Evolutionary conservation across 2,888 invertebrate species (phyloP).

Genomic region (Diarsia rubi): DNA sequence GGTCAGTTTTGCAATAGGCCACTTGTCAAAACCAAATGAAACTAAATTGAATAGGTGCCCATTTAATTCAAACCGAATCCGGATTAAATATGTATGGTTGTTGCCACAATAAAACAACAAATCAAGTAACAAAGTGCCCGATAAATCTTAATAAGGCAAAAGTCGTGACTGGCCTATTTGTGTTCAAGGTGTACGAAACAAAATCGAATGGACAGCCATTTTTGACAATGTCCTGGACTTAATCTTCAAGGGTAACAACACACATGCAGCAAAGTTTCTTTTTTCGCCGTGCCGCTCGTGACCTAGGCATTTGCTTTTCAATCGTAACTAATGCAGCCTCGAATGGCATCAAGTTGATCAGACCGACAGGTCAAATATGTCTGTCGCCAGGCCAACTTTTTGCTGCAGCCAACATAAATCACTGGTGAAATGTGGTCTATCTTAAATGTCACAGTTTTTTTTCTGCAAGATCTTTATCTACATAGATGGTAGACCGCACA

Average conservation of each 20-base stretch:
- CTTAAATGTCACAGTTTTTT: slow-evolving; percentile 57
- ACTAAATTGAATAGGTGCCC: slow-evolving; percentile 57
- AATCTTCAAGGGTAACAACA: slow-evolving; percentile 79
- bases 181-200: slow-evolving; percentile 79
- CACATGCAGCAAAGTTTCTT: slow-evolving; percentile 69
- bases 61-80: slow-evolving; percentile 55
- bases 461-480: slow-evolving; percentile 71
- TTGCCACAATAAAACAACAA: slow-evolving; percentile 73
- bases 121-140: slow-evolving; percentile 72
- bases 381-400: slow-evolving; percentile 51
- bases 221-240: slow-evolving; percentile 82
- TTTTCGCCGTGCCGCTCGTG: slow-evolving; percentile 78
- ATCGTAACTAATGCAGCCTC: slow-evolving; percentile 67
- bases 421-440: slow-evolving; percentile 59
- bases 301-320: slow-evolving; percentile 83
- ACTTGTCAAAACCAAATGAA: slow-evolving; percentile 57
- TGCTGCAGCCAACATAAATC: slow-evolving; percentile 61
- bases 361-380: slow-evolving; percentile 56
- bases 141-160: slow-evolving; percentile 78
- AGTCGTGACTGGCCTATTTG: slow-evolving; percentile 84
- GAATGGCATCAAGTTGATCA: slow-evolving; percentile 73
- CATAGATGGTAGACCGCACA: slow-evolving; percentile 72
- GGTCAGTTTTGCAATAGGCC: slow-evolving; percentile 40
- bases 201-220: slow-evolving; percentile 73
- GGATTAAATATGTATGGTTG: slow-evolving; percentile 55